These are phyloP conservation scores for Drosophila affinis DNA, from an alignment of 2,888 invertebrate species.

Conservation along the genomic window DNA sequence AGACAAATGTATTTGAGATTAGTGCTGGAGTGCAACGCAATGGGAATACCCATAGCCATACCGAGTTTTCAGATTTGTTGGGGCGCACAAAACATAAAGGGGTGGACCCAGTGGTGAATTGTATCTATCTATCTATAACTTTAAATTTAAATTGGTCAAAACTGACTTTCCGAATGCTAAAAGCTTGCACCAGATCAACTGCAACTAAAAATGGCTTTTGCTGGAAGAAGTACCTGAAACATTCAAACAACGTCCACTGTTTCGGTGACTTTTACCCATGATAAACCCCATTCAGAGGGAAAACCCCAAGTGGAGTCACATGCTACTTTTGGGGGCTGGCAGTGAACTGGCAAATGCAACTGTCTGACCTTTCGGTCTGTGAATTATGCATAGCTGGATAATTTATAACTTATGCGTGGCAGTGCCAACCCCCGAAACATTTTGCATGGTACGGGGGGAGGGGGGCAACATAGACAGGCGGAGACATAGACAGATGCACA, in stretches of 20 bases:
- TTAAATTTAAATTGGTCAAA: neutral
- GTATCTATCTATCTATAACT: neutral
- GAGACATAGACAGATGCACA: slow-evolving; percentile 70
- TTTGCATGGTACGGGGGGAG: slow-evolving; percentile 38
- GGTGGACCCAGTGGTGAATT: too few relatives aligned
- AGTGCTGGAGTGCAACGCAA: slow-evolving; percentile 13
- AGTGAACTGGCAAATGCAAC: slow-evolving; percentile 69
- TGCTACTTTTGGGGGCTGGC: slow-evolving; percentile 19
- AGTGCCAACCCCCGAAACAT: slow-evolving; percentile 56
- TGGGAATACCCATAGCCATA: neutral
- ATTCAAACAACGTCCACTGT: neutral
- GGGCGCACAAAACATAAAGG: neutral
- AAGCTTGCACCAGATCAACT: neutral
- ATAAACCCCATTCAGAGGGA: neutral
- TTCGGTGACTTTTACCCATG: neutral
- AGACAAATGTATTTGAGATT: slow-evolving; percentile 62
- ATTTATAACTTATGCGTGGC: slow-evolving; percentile 75
- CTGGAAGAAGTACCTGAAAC: neutral
- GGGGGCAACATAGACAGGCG: neutral
- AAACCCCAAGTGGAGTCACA: neutral
- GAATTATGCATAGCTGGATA: slow-evolving; percentile 77
- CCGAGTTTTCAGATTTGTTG: neutral
- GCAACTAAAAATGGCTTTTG: neutral
- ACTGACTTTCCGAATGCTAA: too few relatives aligned
- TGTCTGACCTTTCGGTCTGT: slow-evolving; percentile 77